Percentiles rank a stretch among this genome's conserved stretches.
Evolutionary conservation across 2,797 vertebrate genomes (phyloP).

Genomic region (Rousettus madagascariensis): DNA sequence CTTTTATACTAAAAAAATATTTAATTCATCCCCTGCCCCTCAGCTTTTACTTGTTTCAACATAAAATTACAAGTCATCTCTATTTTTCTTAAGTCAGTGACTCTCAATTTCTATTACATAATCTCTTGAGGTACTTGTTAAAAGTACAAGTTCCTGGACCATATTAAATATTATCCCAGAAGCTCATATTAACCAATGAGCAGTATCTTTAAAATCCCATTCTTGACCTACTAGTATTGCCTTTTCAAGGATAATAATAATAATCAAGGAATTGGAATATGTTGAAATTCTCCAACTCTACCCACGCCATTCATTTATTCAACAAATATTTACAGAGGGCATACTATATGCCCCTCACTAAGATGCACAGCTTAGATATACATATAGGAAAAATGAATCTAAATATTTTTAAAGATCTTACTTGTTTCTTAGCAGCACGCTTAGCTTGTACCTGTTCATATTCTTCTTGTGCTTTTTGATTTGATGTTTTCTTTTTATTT

Average conservation of each 20-base stretch:
- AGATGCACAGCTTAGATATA: not conserved
- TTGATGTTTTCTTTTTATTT: slow-evolving; percentile 90
- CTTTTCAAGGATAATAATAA: not conserved
- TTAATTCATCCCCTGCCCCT: not conserved
- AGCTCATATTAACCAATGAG: not conserved
- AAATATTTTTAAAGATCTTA: slow-evolving; percentile 77
- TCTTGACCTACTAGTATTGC: not conserved
- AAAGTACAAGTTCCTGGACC: not conserved
- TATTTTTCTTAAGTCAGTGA: not conserved
- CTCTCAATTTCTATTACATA: slow-evolving; percentile 9
- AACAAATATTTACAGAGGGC: not conserved
- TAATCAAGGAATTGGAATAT: not conserved
- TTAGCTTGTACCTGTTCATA: slow-evolving; percentile 89
- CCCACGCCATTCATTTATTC: not conserved
- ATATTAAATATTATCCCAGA: not conserved
- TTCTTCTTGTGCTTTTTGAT: slow-evolving; percentile 93
- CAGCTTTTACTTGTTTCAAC: not conserved
- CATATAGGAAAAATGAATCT: not conserved
- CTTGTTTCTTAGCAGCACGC: slow-evolving; percentile 90
- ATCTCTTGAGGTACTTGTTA: not conserved
- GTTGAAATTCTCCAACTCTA: not conserved
- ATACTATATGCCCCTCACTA: not conserved
- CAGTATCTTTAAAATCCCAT: not conserved
- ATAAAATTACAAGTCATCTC: not conserved
- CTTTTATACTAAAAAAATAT: not conserved